Evolutionary conservation across 2,797 vertebrate genomes (phyloP).

Genomic region (Ispidina lecontei): DNA sequence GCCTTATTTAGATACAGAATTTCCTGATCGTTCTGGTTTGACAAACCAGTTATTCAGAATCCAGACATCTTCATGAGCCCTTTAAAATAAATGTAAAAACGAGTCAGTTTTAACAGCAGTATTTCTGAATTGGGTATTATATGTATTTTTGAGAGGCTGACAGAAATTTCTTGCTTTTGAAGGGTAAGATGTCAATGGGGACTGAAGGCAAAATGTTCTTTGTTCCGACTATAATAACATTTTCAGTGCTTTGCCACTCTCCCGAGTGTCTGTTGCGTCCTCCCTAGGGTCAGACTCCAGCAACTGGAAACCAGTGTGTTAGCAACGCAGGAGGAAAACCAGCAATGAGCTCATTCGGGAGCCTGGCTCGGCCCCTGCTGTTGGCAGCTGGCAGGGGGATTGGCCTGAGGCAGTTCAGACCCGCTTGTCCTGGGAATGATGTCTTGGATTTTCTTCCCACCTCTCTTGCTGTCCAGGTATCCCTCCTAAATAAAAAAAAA

Average conservation of each 20-base stretch:
- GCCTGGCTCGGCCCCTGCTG: background rate
- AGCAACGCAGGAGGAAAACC: background rate
- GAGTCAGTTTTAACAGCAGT: background rate
- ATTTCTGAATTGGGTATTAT: background rate
- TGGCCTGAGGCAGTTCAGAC: background rate
- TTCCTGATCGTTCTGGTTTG: background rate
- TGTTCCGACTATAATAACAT: background rate
- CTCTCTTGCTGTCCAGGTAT: background rate
- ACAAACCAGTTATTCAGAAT: constrained; percentile 4
- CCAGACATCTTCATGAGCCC: background rate
- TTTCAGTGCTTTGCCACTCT: background rate
- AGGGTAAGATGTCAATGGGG: background rate
- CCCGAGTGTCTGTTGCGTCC: background rate
- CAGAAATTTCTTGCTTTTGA: background rate
- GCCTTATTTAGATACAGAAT: background rate
- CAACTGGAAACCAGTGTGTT: background rate
- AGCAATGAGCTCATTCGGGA: background rate
- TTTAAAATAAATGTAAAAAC: constrained; percentile 1
- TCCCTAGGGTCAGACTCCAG: background rate
- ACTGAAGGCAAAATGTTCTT: background rate
- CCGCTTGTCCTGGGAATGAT: rapidly evolving
- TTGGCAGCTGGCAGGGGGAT: background rate
- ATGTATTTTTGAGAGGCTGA: background rate
- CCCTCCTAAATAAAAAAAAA: background rate
- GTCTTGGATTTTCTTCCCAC: background rate